Evolutionary conservation across 2,113 vertebrate species (phyloP).

Genomic region (Octodon degus): DNA sequence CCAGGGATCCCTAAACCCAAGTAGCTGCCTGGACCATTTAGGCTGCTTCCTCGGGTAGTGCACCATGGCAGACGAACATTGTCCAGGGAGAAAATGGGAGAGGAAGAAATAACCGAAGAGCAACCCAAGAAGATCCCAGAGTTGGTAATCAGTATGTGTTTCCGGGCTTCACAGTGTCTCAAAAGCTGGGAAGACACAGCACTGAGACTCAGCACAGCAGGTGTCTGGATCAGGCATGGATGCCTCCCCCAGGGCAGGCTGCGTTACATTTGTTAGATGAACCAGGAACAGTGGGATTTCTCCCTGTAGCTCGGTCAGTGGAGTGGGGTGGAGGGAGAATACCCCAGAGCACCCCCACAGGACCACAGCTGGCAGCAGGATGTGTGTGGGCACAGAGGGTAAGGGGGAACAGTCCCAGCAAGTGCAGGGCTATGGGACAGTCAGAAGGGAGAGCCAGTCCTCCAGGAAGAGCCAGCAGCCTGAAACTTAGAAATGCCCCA

Average conservation of each 20-base stretch:
- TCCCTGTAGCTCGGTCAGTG: neutral
- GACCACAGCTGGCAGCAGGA: neutral
- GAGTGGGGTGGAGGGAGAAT: rapidly evolving
- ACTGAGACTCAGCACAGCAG: rapidly evolving
- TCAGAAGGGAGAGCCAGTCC: neutral
- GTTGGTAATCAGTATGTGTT: neutral
- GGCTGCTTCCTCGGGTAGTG: neutral
- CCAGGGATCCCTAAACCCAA: neutral
- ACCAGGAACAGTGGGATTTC: neutral
- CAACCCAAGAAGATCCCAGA: neutral
- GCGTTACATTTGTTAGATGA: no score
- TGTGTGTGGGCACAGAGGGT: no score
- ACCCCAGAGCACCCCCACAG: neutral
- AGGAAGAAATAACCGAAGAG: neutral
- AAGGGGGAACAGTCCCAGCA: neutral
- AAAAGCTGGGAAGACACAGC: neutral
- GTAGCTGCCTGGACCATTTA: neutral
- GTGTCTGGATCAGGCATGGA: rapidly evolving
- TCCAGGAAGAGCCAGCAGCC: neutral
- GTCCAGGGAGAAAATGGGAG: neutral
- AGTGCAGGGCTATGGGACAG: neutral
- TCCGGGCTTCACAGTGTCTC: neutral
- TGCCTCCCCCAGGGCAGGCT: neutral
- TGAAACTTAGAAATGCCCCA: neutral
- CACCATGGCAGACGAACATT: neutral